Conservation (phyloP, 2,888 invertebrate genomes). For the Zhuqinia jingwanae region DNA sequence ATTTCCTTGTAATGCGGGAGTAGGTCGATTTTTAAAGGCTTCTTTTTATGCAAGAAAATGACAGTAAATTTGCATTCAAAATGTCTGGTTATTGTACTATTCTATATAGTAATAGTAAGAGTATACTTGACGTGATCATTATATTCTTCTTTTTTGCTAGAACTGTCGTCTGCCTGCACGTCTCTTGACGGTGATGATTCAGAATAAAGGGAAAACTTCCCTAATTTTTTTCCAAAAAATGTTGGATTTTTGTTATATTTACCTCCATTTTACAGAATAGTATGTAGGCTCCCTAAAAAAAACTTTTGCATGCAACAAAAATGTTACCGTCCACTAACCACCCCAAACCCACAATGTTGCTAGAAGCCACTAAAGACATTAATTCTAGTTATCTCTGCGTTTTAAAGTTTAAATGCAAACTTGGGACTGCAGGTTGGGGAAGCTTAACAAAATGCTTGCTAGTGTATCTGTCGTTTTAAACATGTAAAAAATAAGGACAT, state of each 20-base stretch:
- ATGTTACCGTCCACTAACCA: constrained; percentile 48
- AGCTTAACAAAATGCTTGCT: constrained; percentile 21
- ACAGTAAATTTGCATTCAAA: constrained; percentile 19
- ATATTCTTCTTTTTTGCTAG: too few species aligned
- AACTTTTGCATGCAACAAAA: constrained; percentile 42
- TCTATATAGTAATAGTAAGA: too few species aligned
- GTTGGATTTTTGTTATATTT: background rate
- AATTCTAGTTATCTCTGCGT: background rate
- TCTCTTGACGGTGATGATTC: background rate
- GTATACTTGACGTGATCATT: too few species aligned
- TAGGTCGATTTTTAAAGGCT: constrained; percentile 50
- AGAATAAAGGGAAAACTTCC: constrained; percentile 49
- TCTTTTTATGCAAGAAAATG: constrained; percentile 55
- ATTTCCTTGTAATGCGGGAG: constrained; percentile 38
- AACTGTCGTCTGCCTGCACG: background rate
- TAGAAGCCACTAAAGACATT: background rate
- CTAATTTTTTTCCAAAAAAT: constrained; percentile 47
- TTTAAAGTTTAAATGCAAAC: background rate
- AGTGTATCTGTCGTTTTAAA: background rate
- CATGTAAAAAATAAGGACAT: constrained; percentile 20
- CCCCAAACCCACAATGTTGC: background rate
- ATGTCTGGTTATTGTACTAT: background rate
- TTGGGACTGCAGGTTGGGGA: constrained; percentile 13
- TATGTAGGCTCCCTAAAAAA: background rate
- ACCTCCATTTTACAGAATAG: background rate